These are phyloP conservation scores for Corapipo altera DNA, from an alignment of 2,113 vertebrate species.

Conservation along the genomic window DNA sequence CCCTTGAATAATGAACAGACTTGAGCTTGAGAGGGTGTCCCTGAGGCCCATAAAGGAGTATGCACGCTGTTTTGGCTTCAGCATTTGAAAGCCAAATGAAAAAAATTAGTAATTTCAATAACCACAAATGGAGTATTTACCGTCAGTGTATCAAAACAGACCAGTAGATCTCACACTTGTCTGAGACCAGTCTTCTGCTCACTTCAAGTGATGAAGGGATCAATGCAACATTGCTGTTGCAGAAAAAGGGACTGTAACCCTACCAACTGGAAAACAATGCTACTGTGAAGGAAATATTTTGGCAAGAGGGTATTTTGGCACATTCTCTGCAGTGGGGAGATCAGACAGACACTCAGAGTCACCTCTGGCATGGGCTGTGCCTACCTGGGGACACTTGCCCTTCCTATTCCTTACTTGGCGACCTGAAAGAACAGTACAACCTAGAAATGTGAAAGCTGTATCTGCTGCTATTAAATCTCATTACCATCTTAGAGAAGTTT, in stretches of 20 bases:
- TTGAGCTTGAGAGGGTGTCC: background rate
- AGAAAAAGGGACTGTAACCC: background rate
- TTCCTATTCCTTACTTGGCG: background rate
- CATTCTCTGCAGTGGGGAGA: background rate
- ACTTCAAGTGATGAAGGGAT: background rate
- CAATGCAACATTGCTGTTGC: background rate
- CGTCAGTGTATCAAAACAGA: background rate
- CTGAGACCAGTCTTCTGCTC: background rate
- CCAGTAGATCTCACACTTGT: background rate
- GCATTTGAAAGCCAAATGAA: background rate
- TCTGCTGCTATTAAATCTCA: background rate
- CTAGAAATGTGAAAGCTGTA: background rate
- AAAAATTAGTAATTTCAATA: background rate
- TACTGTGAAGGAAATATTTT: background rate
- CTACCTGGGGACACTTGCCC: too few relatives aligned
- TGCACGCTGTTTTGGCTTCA: background rate
- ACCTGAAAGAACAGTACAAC: background rate
- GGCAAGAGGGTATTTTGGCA: background rate
- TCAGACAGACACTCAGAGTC: too few relatives aligned
- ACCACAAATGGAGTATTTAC: background rate
- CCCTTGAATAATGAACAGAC: background rate
- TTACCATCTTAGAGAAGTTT: background rate
- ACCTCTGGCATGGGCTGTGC: accelerated
- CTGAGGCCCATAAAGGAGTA: background rate
- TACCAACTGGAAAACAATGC: background rate